Conservation (phyloP, 2,888 invertebrate genomes). For the Lathronympha strigana region DNA sequence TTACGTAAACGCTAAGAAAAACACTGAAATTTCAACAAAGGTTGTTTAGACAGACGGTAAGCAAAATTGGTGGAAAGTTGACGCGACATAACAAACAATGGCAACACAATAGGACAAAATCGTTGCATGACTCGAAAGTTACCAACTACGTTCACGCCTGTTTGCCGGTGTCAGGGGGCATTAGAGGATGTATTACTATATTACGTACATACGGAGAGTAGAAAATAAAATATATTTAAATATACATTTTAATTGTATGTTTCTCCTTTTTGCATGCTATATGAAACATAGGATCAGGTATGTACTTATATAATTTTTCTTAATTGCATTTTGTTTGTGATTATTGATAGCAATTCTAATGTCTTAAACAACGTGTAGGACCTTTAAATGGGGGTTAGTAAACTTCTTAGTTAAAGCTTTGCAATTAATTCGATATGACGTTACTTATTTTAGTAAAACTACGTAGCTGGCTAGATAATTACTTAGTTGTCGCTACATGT, state of each 20-base stretch:
- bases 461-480: constrained; percentile 56
- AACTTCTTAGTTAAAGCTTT: constrained; percentile 52
- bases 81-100: constrained; percentile 58
- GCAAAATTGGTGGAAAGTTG: constrained; percentile 69
- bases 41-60: constrained; percentile 51
- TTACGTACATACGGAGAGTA: constrained; percentile 12
- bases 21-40: constrained; percentile 56
- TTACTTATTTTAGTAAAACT: constrained; percentile 47
- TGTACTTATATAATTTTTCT: constrained; percentile 50
- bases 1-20: constrained; percentile 47
- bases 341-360: constrained; percentile 10
- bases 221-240: background rate
- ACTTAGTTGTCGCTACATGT: constrained; percentile 53
- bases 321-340: constrained; percentile 21
- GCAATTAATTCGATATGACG: constrained; percentile 45
- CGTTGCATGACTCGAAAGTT: constrained; percentile 67
- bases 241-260: constrained; percentile 8
- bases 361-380: constrained; percentile 35
- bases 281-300: constrained; percentile 72
- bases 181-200: constrained; percentile 13
- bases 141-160: constrained; percentile 46
- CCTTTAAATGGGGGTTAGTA: constrained; percentile 52
- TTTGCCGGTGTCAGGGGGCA: constrained; percentile 28
- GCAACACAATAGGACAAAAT: constrained; percentile 64
- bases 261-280: constrained; percentile 57